Percentiles rank a stretch among this genome's conserved stretches.
These are phyloP conservation scores for Sphecodes monilicornis DNA, from an alignment of 2,888 invertebrate species.

Conservation along the genomic window DNA sequence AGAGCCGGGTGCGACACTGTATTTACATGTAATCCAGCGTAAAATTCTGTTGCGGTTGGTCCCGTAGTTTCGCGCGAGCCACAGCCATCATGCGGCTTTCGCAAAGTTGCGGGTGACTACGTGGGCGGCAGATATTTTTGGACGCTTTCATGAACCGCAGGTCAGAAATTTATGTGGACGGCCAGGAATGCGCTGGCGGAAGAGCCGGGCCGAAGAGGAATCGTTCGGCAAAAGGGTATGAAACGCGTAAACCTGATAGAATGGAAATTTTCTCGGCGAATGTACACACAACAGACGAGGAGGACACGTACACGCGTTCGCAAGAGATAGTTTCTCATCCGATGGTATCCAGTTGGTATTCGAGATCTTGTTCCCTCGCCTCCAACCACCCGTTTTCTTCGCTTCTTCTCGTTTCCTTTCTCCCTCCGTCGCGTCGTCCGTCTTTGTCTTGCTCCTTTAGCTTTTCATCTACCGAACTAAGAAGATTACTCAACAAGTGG, in stretches of 20 bases:
- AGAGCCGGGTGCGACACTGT: neutral
- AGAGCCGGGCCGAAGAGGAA: constrained; percentile 38
- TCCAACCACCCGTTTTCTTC: constrained; percentile 6
- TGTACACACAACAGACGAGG: constrained; percentile 11
- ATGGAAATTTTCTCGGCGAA: constrained; percentile 39
- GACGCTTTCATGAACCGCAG: constrained; percentile 77
- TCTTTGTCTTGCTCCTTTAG: constrained; percentile 50
- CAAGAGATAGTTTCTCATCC: constrained; percentile 40
- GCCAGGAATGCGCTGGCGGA: constrained; percentile 65
- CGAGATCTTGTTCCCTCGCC: neutral
- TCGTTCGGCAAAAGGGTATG: constrained; percentile 39
- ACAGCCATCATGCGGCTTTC: constrained; percentile 63
- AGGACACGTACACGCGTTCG: neutral
- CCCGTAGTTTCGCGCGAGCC: constrained; percentile 39
- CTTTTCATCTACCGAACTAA: constrained; percentile 79
- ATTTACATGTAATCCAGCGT: constrained; percentile 53
- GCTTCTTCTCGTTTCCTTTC: constrained; percentile 8
- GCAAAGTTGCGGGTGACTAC: constrained; percentile 74
- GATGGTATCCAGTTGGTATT: constrained; percentile 42
- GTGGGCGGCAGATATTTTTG: constrained; percentile 77
- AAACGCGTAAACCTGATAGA: constrained; percentile 45
- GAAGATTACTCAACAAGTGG: constrained; percentile 84
- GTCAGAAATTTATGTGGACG: constrained; percentile 77
- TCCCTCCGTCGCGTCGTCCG: constrained; percentile 2
- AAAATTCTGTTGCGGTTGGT: constrained; percentile 46